Conservation (phyloP, 1,140 invertebrate species). For the Spodoptera frugiperda region DNA sequence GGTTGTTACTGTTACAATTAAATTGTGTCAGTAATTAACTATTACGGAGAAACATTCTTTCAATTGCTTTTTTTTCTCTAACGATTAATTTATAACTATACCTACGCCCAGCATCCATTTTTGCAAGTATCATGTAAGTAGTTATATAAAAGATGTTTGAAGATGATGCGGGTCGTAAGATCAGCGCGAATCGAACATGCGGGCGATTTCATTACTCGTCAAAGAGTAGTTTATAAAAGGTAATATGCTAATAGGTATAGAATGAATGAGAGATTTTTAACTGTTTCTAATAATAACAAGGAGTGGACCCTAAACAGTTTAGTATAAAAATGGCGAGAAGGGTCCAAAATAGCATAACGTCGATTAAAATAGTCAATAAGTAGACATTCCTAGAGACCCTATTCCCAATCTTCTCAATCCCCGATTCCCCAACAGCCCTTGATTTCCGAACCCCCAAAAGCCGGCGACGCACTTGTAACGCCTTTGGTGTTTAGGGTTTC, state of each 20-base stretch:
- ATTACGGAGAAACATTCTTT: too few species aligned
- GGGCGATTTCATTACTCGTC: constrained; percentile 22
- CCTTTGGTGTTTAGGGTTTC: too few species aligned
- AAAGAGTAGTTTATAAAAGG: constrained; percentile 21
- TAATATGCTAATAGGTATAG: constrained; percentile 10
- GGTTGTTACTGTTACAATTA: too few species aligned
- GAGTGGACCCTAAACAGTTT: neutral
- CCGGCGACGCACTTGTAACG: too few species aligned
- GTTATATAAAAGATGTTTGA: neutral
- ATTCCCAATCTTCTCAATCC: too few species aligned
- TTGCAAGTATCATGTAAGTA: neutral
- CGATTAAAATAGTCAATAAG: too few species aligned
- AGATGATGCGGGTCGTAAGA: constrained; percentile 11
- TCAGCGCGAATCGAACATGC: neutral
- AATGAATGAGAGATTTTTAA: neutral
- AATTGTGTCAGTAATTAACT: too few species aligned
- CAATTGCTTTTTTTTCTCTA: too few species aligned
- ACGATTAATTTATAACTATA: neutral
- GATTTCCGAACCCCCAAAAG: too few species aligned
- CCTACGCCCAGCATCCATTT: neutral
- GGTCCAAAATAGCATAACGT: too few species aligned
- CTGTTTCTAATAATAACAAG: neutral
- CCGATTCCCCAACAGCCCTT: too few species aligned
- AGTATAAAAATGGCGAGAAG: neutral
- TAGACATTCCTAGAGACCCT: too few species aligned